Evolutionary conservation across 2,797 vertebrate species (phyloP).

Genomic region (Carcharodon carcharias): DNA sequence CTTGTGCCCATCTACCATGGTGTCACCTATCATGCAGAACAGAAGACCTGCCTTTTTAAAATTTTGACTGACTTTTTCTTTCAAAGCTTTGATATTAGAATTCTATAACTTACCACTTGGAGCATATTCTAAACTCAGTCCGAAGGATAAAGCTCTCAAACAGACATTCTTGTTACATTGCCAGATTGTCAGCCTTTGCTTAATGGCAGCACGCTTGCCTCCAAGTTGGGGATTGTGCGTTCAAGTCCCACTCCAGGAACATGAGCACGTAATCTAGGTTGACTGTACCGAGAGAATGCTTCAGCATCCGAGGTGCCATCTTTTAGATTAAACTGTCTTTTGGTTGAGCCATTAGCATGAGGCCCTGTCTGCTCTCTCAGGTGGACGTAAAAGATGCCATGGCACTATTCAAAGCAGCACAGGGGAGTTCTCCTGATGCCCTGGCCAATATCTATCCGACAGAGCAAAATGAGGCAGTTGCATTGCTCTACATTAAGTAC

Average conservation of each 20-base stretch:
- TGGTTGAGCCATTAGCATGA: neutral
- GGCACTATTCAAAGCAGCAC: neutral
- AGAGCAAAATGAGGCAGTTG: neutral
- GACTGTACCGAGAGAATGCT: neutral
- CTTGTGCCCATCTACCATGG: neutral
- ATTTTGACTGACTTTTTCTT: neutral
- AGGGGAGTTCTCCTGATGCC: neutral
- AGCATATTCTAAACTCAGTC: neutral
- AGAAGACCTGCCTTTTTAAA: neutral
- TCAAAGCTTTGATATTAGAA: neutral
- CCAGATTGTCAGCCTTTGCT: neutral
- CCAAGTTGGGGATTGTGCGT: neutral
- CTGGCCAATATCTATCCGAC: too few relatives aligned
- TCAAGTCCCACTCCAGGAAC: neutral
- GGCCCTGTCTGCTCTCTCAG: neutral
- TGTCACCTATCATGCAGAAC: neutral
- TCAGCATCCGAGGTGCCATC: neutral
- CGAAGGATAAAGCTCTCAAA: neutral
- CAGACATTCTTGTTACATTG: neutral
- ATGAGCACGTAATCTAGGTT: neutral
- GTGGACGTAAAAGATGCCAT: neutral
- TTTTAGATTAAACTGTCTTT: neutral
- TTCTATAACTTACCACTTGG: neutral
- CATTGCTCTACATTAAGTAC: neutral
- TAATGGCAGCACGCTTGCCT: too few relatives aligned